Evolutionary conservation across 1,140 invertebrate species (phyloP).

Genomic region (Thaumetopoea pityocampa): DNA sequence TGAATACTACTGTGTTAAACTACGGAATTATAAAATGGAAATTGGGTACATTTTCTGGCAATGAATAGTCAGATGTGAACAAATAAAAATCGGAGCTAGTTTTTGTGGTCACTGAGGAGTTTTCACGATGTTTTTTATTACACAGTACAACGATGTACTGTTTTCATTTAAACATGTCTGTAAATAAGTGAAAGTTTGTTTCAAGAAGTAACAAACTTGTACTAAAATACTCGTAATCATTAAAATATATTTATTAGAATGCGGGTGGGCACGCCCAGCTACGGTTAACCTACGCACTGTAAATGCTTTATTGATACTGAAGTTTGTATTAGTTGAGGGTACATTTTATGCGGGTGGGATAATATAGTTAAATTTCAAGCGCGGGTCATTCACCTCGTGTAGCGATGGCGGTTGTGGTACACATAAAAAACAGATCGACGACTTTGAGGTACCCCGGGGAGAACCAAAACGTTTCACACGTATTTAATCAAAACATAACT

Average conservation of each 20-base stretch:
- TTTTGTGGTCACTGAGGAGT: too few species aligned
- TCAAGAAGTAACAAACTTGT: slow-evolving; percentile 10
- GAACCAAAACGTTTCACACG: background rate
- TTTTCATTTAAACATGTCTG: slow-evolving; percentile 1
- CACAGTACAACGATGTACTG: too few species aligned
- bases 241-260: slow-evolving; percentile 24
- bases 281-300: slow-evolving; percentile 14
- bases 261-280: slow-evolving; percentile 23
- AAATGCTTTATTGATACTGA: slow-evolving; percentile 12
- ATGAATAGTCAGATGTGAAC: slow-evolving; percentile 13
- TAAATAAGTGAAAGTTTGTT: slow-evolving; percentile 11
- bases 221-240: slow-evolving; percentile 18
- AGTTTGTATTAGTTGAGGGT: slow-evolving; percentile 12
- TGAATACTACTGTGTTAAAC: slow-evolving; percentile 1
- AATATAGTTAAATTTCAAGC: slow-evolving; percentile 24
- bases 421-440: slow-evolving; percentile 13
- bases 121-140: too few species aligned
- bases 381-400: slow-evolving; percentile 29
- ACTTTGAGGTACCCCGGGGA: slow-evolving; percentile 1
- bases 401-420: slow-evolving; percentile 17
- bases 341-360: slow-evolving; percentile 14
- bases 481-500: background rate
- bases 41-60: slow-evolving; percentile 4
- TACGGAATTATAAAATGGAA: slow-evolving; percentile 8
- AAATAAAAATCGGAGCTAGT: slow-evolving; percentile 12